A percentile compares a stretch with the other conserved stretches of the same genome.
These are phyloP conservation scores for Squalus acanthias DNA, from an alignment of 2,797 vertebrate genomes.

Conservation along the genomic window DNA sequence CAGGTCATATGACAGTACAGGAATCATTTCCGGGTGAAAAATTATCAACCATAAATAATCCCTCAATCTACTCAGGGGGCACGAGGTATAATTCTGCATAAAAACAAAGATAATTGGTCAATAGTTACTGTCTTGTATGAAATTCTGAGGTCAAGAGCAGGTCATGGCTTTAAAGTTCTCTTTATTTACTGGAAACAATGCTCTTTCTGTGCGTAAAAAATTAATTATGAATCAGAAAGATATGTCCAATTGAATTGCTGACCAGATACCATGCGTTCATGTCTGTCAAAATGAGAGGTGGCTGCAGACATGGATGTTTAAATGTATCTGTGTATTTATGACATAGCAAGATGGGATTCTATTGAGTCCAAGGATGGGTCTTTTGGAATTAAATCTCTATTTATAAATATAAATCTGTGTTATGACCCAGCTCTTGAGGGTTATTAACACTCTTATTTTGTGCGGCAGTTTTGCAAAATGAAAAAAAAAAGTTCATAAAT, in stretches of 20 bases:
- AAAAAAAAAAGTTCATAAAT: background rate
- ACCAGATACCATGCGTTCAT: background rate
- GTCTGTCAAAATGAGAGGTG: background rate
- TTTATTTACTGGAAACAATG: constrained; percentile 28
- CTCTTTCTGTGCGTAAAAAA: background rate
- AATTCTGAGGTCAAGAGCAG: constrained; percentile 7
- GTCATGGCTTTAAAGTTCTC: constrained; percentile 1
- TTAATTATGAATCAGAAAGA: constrained; percentile 30
- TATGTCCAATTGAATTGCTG: background rate
- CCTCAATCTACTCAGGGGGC: background rate
- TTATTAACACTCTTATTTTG: no score
- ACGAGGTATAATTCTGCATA: constrained; percentile 34
- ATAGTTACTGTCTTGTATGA: constrained; percentile 6
- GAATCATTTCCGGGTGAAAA: constrained; percentile 32
- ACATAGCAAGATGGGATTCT: background rate
- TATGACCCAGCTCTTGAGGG: background rate
- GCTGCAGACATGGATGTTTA: background rate
- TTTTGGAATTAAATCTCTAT: background rate
- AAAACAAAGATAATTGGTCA: constrained; percentile 24
- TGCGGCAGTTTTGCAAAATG: background rate
- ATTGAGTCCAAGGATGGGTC: background rate
- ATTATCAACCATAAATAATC: constrained; percentile 30
- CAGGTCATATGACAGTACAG: background rate
- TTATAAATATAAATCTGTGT: background rate
- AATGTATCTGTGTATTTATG: background rate